These are phyloP conservation scores for Vanessa cardui DNA, from an alignment of 2,888 invertebrate species.

Conservation along the genomic window DNA sequence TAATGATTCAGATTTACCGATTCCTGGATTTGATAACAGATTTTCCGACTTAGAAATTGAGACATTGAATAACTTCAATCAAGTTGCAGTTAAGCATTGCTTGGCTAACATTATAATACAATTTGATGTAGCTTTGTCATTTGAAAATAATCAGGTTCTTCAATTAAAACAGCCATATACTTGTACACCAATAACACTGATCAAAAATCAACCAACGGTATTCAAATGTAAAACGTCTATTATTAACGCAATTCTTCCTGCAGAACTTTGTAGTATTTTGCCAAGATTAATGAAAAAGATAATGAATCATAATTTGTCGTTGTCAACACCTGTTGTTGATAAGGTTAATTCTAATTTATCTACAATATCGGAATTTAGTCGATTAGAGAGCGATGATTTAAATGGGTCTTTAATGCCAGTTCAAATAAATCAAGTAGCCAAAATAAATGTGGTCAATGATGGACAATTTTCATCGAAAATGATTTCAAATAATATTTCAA, in stretches of 20 bases:
- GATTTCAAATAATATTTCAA: not conserved
- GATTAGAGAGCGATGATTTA: constrained; percentile 10
- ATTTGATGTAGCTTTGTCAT: constrained; percentile 63
- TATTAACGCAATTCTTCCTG: constrained; percentile 66
- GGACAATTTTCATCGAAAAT: not conserved
- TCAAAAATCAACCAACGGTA: constrained; percentile 53
- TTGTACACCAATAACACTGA: constrained; percentile 49
- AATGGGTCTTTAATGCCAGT: constrained; percentile 13
- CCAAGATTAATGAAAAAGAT: constrained; percentile 62
- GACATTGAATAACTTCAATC: constrained; percentile 46
- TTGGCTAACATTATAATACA: constrained; percentile 62
- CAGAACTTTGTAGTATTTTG: constrained; percentile 67
- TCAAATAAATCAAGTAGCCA: constrained; percentile 2
- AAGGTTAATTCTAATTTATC: constrained; percentile 42
- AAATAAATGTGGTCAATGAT: not conserved
- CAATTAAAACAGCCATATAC: constrained; percentile 46
- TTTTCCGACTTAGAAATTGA: constrained; percentile 44
- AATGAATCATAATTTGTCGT: constrained; percentile 41
- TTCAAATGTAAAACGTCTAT: constrained; percentile 67
- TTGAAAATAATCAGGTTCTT: constrained; percentile 37
- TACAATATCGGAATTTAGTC: constrained; percentile 24
- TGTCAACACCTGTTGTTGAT: constrained; percentile 37
- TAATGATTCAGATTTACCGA: constrained; percentile 23
- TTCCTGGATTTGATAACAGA: constrained; percentile 61
- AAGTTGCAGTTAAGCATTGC: constrained; percentile 66